These are phyloP conservation scores for Thalassoma bifasciatum DNA, from an alignment of 2,113 vertebrate genomes.

Conservation along the genomic window DNA sequence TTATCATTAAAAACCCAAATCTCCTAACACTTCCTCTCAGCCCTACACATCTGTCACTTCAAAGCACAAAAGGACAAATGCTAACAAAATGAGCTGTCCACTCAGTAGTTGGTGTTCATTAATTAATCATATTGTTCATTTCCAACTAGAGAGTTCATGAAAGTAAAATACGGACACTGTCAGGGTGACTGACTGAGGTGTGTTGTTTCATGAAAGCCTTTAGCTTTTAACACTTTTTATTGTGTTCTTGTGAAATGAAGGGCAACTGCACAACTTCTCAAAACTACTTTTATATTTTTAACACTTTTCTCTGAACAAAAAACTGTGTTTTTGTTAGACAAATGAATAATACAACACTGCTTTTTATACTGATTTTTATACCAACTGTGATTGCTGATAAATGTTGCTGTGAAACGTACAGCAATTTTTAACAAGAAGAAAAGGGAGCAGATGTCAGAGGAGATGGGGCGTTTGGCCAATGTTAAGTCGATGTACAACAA, in stretches of 20 bases:
- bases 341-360: no score
- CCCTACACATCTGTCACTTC: slow-evolving; percentile 22
- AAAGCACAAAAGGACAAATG: slow-evolving; percentile 30
- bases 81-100: slow-evolving; percentile 51
- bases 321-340: no score
- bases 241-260: not conserved
- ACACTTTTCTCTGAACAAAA: no score
- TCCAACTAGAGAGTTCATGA: slow-evolving; percentile 36
- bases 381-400: no score
- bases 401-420: no score
- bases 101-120: slow-evolving; percentile 56
- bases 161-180: slow-evolving; percentile 36
- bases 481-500: no score
- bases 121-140: slow-evolving; percentile 65
- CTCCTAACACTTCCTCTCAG: not conserved
- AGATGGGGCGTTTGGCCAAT: no score
- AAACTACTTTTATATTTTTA: not conserved
- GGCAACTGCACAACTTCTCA: not conserved
- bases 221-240: not conserved
- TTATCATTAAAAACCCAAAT: slow-evolving; percentile 3
- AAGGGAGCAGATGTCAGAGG: no score
- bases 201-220: slow-evolving; percentile 19
- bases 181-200: slow-evolving; percentile 20
- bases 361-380: no score
- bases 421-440: no score